Evolutionary conservation across 2,888 invertebrate genomes (phyloP), one percentile per base, ranked within the genome.

Genomic region (Leptothorax acervorum): DNA sequence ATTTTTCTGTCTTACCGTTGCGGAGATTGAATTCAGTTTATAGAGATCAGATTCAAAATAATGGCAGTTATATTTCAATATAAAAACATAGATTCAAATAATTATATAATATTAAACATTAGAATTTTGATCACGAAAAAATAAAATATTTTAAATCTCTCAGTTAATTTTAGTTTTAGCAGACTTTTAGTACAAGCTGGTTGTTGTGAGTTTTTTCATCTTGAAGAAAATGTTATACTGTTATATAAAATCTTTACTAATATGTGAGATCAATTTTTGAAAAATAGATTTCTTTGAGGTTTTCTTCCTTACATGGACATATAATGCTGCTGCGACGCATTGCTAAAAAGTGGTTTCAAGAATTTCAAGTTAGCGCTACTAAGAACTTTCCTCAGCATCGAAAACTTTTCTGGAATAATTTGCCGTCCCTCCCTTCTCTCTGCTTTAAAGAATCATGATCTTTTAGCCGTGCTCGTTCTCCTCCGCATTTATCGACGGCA

Each of bases 341-440:
- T 39, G 18, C 53, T 53, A 53, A 76, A 23, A 65, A 76, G 28
- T 3, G 35, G 51, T 76, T 65, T n/a, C 12, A 28, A 39, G 18
- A 65, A 65, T 76, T 63, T 76, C 39, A 39, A 39, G 39, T 39
- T 63, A 42, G 15, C 53, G 65, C 39, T 65, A 76, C 53, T 65
- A 76, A 53, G 53, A 76, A 76, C 65, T 76, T 76, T 53, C 1
- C 18, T 23, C 76, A 15, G 23, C 9, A 48, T 53, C 12, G 51
- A 23, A 53, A 53, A 65, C 51, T 65, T 65, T 76, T 53, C 53
- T 28, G 28, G 39, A 31, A 15, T 65, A 51, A 76, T 65, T 65
- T 65, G 18, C 18, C 23, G n/a, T 8, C 3, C 73, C 18, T 11
- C 18, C 28, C 12, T 3, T 15, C n/a, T 15, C 39, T 6, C 9